Evolutionary conservation across 64 coral and sea anemone species (phyloP).

Genomic region (Montipora sp.): DNA sequence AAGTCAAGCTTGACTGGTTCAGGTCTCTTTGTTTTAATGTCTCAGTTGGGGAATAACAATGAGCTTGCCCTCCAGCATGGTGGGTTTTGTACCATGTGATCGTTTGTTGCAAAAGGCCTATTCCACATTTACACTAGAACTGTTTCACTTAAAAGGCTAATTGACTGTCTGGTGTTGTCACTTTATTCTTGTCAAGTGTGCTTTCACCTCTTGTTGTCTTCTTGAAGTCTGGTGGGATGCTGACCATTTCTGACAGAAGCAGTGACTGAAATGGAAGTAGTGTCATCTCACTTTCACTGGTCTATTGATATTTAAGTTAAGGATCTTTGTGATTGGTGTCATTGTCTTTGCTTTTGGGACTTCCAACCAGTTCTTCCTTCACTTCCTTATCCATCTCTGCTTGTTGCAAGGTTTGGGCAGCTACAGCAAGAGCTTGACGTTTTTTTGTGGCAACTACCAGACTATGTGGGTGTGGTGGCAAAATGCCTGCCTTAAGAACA

Average conservation of each 20-base stretch:
- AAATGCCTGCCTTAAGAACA: constrained; percentile 82
- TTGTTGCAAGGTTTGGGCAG: constrained; percentile 17
- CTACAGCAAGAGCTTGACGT: constrained; percentile 39
- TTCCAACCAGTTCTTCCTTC: background rate
- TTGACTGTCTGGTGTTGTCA: too few relatives aligned
- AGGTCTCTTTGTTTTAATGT: too few relatives aligned
- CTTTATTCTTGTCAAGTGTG: too few relatives aligned
- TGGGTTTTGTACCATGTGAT: too few relatives aligned
- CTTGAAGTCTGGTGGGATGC: too few relatives aligned
- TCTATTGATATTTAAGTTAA: background rate
- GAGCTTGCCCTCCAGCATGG: too few relatives aligned
- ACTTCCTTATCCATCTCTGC: background rate
- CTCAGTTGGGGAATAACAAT: too few relatives aligned
- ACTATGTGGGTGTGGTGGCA: constrained; percentile 91
- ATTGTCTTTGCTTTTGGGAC: background rate
- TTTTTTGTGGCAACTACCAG: constrained; percentile 85
- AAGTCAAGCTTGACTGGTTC: too few relatives aligned
- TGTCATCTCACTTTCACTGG: background rate
- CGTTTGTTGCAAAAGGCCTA: too few relatives aligned
- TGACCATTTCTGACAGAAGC: background rate
- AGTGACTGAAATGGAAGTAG: background rate
- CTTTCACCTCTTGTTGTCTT: too few relatives aligned
- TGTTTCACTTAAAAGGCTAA: too few relatives aligned
- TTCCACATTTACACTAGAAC: too few relatives aligned
- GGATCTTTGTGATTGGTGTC: background rate